Base-by-base conservation (phyloP, 2,113 vertebrate species). In the Rhombomys opimus region DNA sequence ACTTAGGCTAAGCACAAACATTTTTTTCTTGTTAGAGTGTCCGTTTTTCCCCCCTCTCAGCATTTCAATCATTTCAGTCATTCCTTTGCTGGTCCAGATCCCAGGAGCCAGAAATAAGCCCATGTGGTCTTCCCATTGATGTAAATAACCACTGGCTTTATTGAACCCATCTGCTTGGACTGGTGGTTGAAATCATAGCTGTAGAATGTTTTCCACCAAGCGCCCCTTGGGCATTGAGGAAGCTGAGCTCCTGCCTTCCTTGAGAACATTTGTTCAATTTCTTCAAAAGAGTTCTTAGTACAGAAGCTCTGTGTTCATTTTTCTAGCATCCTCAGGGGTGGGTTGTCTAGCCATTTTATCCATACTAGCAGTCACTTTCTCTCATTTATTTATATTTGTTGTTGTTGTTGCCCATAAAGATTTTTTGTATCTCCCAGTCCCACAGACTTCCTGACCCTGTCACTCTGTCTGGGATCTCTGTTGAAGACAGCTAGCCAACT, bases 71-170 rank as follows among this genome's bases (percentile, higher is more conserved):
- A 9, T 97, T 96, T 96, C 94, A 94, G 12, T 96, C 97, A 96
- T 95, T 97, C 75, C 68, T 96, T 84, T 96, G 96, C 94, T 87
- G 91, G 93, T 95, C 96, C 96, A 95, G 87, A 95, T 92, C 94
- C 94, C 96, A 94, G 97, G 96, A 98, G 97, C 96, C 95, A 96
- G 93, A 96, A 96, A 95, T 96, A 95, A 96, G 96, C 90, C 85
- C 85, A 82, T 1, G 15, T 61, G 82, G 90, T 77, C 94, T 96
- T 95, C 11, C 0, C 90, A 30, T n/a, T 77, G 95, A 94, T 97
- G 97, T 96, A 96, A 98, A 98, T 96, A 97, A 97, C 92, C 89
- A 7, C 63, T 27, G 86, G 85, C 84, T 96, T 96, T 95, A 98
- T 96, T 96, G 96, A 96, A 97, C 93, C 90, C 97, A 97, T 97